A percentile compares a stretch with the other conserved stretches of the same genome.
Conservation (phyloP, 2,888 invertebrate species). For the Caradrina clavipalpis region DNA sequence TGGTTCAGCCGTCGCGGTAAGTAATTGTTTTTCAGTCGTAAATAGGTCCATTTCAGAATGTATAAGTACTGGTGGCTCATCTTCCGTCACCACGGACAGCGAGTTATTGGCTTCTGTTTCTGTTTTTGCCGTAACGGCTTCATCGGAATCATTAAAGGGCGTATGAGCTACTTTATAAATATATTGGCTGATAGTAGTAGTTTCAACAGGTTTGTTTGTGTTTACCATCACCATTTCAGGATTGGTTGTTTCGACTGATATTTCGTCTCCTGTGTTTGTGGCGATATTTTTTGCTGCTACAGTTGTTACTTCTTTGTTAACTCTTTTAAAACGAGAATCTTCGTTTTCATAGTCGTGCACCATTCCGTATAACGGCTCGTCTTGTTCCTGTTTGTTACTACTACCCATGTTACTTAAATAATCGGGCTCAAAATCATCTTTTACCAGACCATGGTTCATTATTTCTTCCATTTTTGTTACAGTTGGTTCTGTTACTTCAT, state of each 20-base stretch:
- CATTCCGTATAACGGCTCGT: slow-evolving; percentile 80
- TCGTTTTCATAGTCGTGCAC: slow-evolving; percentile 82
- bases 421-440: slow-evolving; percentile 86
- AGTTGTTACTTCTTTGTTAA: slow-evolving; percentile 68
- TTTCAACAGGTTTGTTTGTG: slow-evolving; percentile 68
- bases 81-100: slow-evolving; percentile 20
- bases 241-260: slow-evolving; percentile 30
- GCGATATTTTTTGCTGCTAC: slow-evolving; percentile 17
- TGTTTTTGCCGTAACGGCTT: slow-evolving; percentile 16
- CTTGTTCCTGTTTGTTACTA: slow-evolving; percentile 74
- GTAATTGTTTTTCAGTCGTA: slow-evolving; percentile 21
- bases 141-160: slow-evolving; percentile 47
- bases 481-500: slow-evolving; percentile 75
- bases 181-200: slow-evolving; percentile 81
- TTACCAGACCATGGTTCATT: slow-evolving; percentile 72
- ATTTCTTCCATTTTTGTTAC: slow-evolving; percentile 77
- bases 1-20: slow-evolving; percentile 67
- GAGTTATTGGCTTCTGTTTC: slow-evolving; percentile 33
- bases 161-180: slow-evolving; percentile 80
- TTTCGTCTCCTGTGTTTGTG: slow-evolving; percentile 32
- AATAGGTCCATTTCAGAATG: slow-evolving; percentile 2
- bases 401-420: slow-evolving; percentile 81
- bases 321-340: slow-evolving; percentile 81
- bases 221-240: slow-evolving; percentile 47
- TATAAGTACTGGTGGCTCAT: slow-evolving; percentile 27